Evolutionary conservation across 1,140 invertebrate genomes (phyloP), one percentile per base, ranked within the genome.

Genomic region (Harpegnathos saltator): DNA sequence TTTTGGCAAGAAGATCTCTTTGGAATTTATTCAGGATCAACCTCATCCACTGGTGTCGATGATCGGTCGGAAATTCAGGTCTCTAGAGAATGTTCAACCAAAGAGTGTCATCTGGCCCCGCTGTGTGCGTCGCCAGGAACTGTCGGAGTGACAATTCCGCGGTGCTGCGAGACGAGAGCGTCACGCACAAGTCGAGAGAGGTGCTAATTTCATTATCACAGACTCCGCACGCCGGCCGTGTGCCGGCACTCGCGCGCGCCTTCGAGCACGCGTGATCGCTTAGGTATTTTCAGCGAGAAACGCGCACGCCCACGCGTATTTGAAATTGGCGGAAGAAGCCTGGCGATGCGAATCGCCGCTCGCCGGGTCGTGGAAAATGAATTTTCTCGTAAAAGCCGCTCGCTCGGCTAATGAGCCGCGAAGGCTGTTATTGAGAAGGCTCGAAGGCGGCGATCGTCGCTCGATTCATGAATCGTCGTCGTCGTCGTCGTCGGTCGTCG

Each of bases 191-290:
- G 50, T 48, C 48, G 54, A 19, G 22, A 19, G 22, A 66, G 69
- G 19, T 65, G 66, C 50, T 87, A 87, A 87, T 87, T 68, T 50
- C 44, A 84, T 87, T 87, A 87, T 82, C 85, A 48, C 15, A 63
- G 38, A n/a, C 58, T 68, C 63, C 68, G 44, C 68, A 81, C 85
- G 24, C 5, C n/a, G 11, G 52, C 22, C 38, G 4, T 9, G 0
- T 44, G 5, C 29, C 29, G 17, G 26, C 19, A 72, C 50, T 82
- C 29, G 19, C 24, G 59, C 59, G 59, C 29, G 15, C 11, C 19
- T 62, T 17, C 9, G 52, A 44, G n/a, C n/a, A 58, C 52, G 17
- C 52, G 38, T 44, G 38, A 68, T 71, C 14, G n/a, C 12, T 68
- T 44, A 7, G 75, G 33, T 58, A 59, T 71, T 69, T 78, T 59